Base-by-base conservation (phyloP, 2,888 invertebrate genomes). In the Holacanthella duospinosa region DNA sequence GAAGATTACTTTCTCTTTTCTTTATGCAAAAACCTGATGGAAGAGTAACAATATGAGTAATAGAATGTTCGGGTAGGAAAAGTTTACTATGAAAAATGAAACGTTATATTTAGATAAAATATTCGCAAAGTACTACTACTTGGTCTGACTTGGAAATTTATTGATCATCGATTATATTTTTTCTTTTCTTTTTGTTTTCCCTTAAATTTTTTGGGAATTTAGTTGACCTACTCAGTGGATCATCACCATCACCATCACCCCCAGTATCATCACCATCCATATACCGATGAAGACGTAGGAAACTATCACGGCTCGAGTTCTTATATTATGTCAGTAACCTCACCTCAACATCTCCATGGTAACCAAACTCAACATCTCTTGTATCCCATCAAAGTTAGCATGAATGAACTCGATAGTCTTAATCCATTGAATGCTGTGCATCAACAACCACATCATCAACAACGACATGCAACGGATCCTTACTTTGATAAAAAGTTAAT, bases 401-500 rank as follows among this genome's bases (percentile, higher is more conserved):
- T 68, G 64, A 68, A 70, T 60, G 68, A 70, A 69, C 71, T 71
- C 68, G 69, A 69, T 64, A 68, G 66, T 64, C 68, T 69, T 64
- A 66, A 64, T 61, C 66, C 64, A 21, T 48, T 67, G 43, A 67
- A 66, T 54, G 65, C 68, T 60, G 66, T 71, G 48, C 64, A 67
- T 28, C 71, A 60, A 25, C 71, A 60, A 19, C 60, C 55, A 27
- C 54, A 6, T 29, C 55, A 12, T 24, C 60, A 53, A 25, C 43
- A 43, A 21, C 24, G 25, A 24, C 28, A 66, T 64, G 63, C 68
- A 19, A 63, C 66, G 29, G 70, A 70, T 60, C 70, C 70, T 24
- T 72, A 71, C 63, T 72, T 68, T 63, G 72, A 72, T 66, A 67
- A 69, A 21, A 72, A 72, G 58, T 66, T 71, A n/a, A 71, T 72